Percentiles rank a stretch among this genome's conserved stretches.
Evolutionary conservation across 2,888 invertebrate genomes (phyloP).

Genomic region (Scaptomyza polygonia): DNA sequence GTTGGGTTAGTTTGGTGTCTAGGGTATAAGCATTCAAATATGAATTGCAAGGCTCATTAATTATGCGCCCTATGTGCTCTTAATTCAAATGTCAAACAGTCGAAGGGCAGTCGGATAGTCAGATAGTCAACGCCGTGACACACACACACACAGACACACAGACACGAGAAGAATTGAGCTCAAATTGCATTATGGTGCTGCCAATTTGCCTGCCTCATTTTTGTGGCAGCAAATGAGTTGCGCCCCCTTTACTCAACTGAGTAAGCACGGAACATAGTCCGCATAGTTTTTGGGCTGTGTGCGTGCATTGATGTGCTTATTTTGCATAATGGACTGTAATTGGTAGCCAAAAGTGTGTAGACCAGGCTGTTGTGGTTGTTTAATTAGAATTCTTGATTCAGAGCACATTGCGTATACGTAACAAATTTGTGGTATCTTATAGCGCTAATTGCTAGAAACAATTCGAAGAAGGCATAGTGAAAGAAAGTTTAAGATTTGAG

Average conservation of each 20-base stretch:
- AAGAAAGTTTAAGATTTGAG: no score
- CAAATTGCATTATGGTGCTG: conserved; percentile 54
- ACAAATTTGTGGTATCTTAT: conserved; percentile 40
- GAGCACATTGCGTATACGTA: conserved; percentile 42
- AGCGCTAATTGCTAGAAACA: conserved; percentile 48
- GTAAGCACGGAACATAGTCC: background rate
- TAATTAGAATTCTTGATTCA: conserved; percentile 39
- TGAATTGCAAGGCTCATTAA: conserved; percentile 41
- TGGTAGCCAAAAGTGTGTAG: conserved; percentile 41
- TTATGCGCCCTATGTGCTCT: conserved; percentile 33
- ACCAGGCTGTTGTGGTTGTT: conserved; percentile 21
- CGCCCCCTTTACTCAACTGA: background rate
- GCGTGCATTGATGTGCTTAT: conserved; percentile 58
- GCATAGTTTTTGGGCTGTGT: conserved; percentile 14
- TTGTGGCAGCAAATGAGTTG: conserved; percentile 46
- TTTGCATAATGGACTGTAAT: conserved; percentile 73
- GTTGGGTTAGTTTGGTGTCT: background rate
- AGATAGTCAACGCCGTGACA: conserved; percentile 4
- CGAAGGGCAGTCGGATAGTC: conserved; percentile 9
- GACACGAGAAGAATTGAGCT: conserved; percentile 14
- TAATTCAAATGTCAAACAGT: conserved; percentile 54
- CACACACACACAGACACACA: conserved; percentile 27
- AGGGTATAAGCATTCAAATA: background rate
- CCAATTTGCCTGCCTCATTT: conserved; percentile 43
- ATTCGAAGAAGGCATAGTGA: background rate